Conservation (phyloP, 1,140 invertebrate genomes). For the Piezodorus guildinii region DNA sequence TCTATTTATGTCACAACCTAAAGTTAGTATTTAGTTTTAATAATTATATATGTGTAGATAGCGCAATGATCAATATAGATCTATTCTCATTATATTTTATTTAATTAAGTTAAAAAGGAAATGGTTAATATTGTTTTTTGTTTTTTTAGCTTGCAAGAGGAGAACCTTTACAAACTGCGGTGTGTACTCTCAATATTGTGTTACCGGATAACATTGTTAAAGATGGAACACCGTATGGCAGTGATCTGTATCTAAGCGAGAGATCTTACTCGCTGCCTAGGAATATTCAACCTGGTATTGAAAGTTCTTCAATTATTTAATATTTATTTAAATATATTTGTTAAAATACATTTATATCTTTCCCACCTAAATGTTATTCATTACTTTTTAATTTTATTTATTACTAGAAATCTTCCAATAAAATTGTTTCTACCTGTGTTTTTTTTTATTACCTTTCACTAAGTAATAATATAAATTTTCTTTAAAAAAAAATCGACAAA, state of each 20-base stretch:
- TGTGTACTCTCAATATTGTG: slow-evolving; percentile 81
- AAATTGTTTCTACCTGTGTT: no score
- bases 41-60: not conserved
- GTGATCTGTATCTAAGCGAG: slow-evolving; percentile 53
- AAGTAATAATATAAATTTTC: no score
- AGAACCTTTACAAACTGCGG: slow-evolving; percentile 70
- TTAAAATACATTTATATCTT: not conserved
- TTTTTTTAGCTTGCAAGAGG: slow-evolving; percentile 44
- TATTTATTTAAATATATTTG: no score
- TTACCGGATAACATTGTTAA: slow-evolving; percentile 66
- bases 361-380: not conserved
- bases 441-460: no score
- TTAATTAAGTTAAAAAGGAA: no score
- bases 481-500: no score
- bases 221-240: slow-evolving; percentile 52
- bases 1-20: slow-evolving; percentile 90
- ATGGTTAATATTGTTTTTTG: slow-evolving; percentile 12
- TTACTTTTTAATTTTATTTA: no score
- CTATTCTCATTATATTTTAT: not conserved
- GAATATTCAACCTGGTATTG: slow-evolving; percentile 40
- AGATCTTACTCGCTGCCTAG: slow-evolving; percentile 52
- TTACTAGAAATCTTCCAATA: no score
- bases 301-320: no score
- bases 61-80: no score
- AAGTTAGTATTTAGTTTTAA: slow-evolving; percentile 39